phyloP scores from a whole-genome alignment of 2,113 vertebrate genomes.

The Okapia johnstoni region DNA sequence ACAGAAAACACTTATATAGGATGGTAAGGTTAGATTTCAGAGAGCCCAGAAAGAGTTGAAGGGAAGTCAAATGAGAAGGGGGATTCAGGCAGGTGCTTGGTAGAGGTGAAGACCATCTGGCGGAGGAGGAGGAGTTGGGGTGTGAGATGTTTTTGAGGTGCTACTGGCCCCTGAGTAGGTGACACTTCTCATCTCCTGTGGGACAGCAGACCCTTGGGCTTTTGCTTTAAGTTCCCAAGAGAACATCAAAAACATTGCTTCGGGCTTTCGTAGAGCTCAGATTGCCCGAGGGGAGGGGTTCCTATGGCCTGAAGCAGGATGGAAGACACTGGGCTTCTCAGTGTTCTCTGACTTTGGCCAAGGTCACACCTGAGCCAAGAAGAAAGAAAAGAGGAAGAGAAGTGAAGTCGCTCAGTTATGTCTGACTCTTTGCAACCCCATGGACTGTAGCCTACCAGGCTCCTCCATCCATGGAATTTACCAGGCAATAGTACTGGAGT shows the following conservation, averaged over 20 bases:
- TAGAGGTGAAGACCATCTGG: not conserved
- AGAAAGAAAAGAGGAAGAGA: not conserved
- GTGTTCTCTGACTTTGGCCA: not conserved
- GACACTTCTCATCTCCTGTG: not conserved
- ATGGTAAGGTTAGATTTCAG: not conserved
- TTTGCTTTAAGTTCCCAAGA: not conserved
- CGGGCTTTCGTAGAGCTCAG: not conserved
- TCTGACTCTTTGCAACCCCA: not conserved
- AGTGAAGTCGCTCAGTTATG: not conserved
- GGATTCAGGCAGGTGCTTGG: not conserved
- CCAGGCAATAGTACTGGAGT: not conserved
- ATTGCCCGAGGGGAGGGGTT: not conserved
- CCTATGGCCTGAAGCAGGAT: not conserved
- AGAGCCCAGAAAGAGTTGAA: not conserved
- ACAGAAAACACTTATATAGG: not conserved
- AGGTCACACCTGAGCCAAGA: not conserved
- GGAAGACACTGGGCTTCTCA: not conserved
- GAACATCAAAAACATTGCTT: not conserved
- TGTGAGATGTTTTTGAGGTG: not conserved
- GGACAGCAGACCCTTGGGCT: not conserved
- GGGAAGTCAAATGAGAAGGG: not conserved
- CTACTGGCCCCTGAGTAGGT: not conserved
- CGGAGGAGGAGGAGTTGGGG: not conserved
- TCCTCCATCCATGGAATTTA: not conserved
- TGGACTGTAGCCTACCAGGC: not conserved